Evolutionary conservation across 2,113 vertebrate species (phyloP), one percentile per base, ranked within the genome.

Genomic region (Stictonetta naevosa): DNA sequence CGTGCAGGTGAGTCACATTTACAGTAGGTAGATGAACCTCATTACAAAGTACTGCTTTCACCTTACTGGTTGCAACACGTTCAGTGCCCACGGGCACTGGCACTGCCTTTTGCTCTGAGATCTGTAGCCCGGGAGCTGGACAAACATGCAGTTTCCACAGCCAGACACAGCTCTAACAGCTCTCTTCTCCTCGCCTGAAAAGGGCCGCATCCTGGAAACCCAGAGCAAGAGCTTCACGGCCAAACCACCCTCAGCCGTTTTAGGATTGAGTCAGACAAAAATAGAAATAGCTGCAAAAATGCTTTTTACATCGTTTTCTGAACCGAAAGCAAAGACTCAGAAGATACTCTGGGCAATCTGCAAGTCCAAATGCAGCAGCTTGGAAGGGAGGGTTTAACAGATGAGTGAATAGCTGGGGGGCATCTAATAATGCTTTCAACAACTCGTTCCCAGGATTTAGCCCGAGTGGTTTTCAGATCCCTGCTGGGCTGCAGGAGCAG

Each of bases 51-150:
- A 21, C 31, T 72, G 58, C 66, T 82, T 81, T 72, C 4, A 2
- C 74, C 53, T 84, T 75, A 34, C 94, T 59, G 53, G 95, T 91
- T 69, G 23, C 66, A 84, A 91, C 95, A 34, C 13, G 96, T 78
- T 73, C 33, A 62, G 64, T 25, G 63, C 56, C 60, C 73, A 66
- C 1, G 0, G 60, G 64, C 60, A 33, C 13, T 59, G 48, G 68
- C 60, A 59, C 55, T 88, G 81, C 86, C 74, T 89, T 87, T 66
- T 60, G 34, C 34, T 95, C 66, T 62, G 60, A 75, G 60, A 28
- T 79, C 81, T 64, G 33, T 53, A 28, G 58, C 42, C 44, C 81
- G n/a, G 78, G 69, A 89, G 13, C 92, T 71, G 91, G 86, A 93
- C 79, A 76, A 88, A 55, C 40, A 22, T 18, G 21, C 50, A 62